These are phyloP conservation scores for Staurois parvus DNA, from an alignment of 2,797 vertebrate species.

Conservation along the genomic window DNA sequence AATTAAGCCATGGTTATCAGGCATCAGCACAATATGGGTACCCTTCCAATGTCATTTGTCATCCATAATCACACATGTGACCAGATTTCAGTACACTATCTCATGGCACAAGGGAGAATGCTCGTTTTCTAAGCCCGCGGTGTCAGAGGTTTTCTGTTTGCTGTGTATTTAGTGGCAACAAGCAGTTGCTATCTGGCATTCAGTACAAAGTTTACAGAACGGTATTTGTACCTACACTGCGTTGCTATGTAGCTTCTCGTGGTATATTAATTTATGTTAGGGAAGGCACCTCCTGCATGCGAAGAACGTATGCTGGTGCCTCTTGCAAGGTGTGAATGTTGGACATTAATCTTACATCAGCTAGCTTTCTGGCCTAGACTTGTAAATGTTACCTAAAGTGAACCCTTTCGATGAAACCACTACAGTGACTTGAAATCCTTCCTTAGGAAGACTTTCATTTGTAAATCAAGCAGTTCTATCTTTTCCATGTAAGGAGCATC, in stretches of 20 bases:
- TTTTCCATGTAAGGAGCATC: too few relatives aligned
- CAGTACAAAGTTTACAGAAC: conserved; percentile 33
- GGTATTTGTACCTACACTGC: conserved; percentile 17
- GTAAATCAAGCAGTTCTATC: background rate
- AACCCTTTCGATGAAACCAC: background rate
- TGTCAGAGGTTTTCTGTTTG: conserved; percentile 35
- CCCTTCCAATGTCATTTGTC: conserved; percentile 20
- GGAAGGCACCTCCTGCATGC: background rate
- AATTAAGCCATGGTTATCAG: background rate
- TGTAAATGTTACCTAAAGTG: background rate
- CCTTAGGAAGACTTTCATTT: background rate
- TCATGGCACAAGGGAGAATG: conserved; percentile 4
- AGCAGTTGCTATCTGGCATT: conserved; percentile 51
- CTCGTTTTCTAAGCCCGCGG: background rate
- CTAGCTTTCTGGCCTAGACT: background rate
- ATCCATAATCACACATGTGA: conserved; percentile 13
- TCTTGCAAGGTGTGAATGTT: too few relatives aligned
- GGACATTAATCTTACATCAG: background rate
- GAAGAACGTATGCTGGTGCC: background rate
- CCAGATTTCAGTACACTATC: conserved; percentile 24
- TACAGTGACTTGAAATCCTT: background rate
- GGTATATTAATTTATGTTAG: conserved; percentile 16
- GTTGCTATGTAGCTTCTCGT: conserved; percentile 43
- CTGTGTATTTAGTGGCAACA: conserved; percentile 47
- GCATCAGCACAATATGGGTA: background rate